phyloP scores from a whole-genome alignment of 2,113 vertebrate genomes.

The Oryzias javanicus region DNA sequence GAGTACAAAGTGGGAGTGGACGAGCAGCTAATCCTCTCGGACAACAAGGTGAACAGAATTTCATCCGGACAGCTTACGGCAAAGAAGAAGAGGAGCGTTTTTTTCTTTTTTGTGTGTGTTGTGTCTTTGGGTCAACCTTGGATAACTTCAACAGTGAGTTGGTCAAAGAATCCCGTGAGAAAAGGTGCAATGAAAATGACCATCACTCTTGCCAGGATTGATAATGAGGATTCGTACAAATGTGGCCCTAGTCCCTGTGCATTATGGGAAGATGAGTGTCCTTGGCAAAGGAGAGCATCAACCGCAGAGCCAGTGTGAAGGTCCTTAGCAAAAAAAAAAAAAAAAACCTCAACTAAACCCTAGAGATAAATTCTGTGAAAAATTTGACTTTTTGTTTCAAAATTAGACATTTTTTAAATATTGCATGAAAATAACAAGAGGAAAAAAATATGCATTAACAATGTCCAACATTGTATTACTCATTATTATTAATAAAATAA shows the following conservation, averaged over 20 bases:
- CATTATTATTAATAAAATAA: too few relatives aligned
- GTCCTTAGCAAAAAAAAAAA: slow-evolving; percentile 17
- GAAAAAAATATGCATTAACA: too few relatives aligned
- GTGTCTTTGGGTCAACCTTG: slow-evolving; percentile 53
- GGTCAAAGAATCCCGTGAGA: slow-evolving; percentile 24
- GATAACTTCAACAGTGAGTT: slow-evolving; percentile 31
- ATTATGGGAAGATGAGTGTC: slow-evolving; percentile 49
- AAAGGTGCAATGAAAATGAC: slow-evolving; percentile 41
- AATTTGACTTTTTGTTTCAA: too few relatives aligned
- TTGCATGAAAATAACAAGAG: too few relatives aligned
- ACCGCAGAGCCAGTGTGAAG: slow-evolving; percentile 10
- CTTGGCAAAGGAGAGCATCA: slow-evolving; percentile 16
- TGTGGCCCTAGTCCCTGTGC: slow-evolving; percentile 24
- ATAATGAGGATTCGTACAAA: slow-evolving; percentile 16
- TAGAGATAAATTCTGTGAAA: too few relatives aligned
- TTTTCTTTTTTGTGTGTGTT: neutral
- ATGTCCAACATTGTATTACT: too few relatives aligned
- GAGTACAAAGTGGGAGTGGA: slow-evolving; percentile 9
- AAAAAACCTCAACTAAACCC: too few relatives aligned
- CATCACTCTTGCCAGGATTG: slow-evolving; percentile 19
- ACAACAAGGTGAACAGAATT: slow-evolving; percentile 57
- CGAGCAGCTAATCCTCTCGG: slow-evolving; percentile 34
- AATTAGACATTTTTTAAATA: too few relatives aligned
- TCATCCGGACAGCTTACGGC: slow-evolving; percentile 34
- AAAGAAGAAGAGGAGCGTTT: slow-evolving; percentile 8